These are phyloP conservation scores for Athene cunicularia DNA, from an alignment of 2,113 vertebrate species.

Conservation along the genomic window DNA sequence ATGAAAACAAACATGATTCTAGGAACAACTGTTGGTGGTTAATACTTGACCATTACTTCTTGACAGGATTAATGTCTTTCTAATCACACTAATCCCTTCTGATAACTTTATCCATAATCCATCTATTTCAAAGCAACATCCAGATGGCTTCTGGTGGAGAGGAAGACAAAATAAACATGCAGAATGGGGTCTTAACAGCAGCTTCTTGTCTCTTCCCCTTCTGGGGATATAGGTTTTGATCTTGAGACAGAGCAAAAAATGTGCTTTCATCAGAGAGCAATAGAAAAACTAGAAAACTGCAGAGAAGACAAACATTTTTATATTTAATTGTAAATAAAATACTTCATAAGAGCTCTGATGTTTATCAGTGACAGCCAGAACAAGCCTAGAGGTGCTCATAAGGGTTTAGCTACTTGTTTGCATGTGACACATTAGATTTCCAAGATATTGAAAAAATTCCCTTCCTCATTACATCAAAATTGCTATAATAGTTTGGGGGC, in stretches of 20 bases:
- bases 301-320: background rate
- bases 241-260: background rate
- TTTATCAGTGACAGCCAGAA: background rate
- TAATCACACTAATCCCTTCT: constrained; percentile 74
- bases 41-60: constrained; percentile 73
- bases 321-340: background rate
- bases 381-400: background rate
- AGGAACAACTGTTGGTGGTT: constrained; percentile 62
- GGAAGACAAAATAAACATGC: constrained; percentile 57
- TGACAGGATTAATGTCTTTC: constrained; percentile 72
- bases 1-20: constrained; percentile 59
- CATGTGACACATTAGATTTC: background rate
- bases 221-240: background rate
- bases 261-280: background rate
- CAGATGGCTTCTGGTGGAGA: constrained; percentile 70
- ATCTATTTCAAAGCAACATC: constrained; percentile 63
- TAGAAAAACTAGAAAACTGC: background rate
- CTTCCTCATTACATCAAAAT: background rate
- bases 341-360: background rate
- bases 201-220: constrained; percentile 30
- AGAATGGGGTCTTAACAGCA: constrained; percentile 41
- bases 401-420: background rate
- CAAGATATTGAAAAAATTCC: background rate
- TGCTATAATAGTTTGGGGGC: background rate
- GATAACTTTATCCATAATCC: constrained; percentile 76